Evolutionary conservation across 2,888 invertebrate genomes (phyloP).

Genomic region (Rhorus exstirpatorius): DNA sequence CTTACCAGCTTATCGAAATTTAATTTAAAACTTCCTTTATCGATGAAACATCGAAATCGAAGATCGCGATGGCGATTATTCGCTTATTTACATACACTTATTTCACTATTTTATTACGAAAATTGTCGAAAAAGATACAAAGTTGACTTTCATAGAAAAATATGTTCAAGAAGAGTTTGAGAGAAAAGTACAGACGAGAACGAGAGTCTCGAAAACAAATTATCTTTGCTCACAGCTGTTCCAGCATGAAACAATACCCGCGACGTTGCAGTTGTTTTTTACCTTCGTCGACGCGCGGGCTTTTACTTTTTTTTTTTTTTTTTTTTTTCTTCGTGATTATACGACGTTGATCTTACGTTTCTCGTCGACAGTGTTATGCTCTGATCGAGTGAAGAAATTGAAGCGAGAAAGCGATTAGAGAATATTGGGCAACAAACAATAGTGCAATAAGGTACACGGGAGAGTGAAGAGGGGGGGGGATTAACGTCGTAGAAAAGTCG

Average conservation of each 20-base stretch:
- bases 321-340: constrained; percentile 15
- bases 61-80: not conserved
- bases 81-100: not conserved
- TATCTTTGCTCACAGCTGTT: constrained; percentile 29
- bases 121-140: not conserved
- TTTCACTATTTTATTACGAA: too few relatives aligned
- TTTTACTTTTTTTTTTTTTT: constrained; percentile 1
- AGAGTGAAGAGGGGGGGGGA: not conserved
- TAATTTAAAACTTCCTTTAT: not conserved
- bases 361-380: not conserved
- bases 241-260: constrained; percentile 43
- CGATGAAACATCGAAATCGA: too few relatives aligned
- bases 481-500: not conserved
- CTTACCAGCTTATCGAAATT: not conserved
- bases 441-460: constrained; percentile 1
- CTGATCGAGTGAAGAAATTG: constrained; percentile 21
- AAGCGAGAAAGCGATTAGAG: constrained; percentile 27
- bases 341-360: constrained; percentile 34
- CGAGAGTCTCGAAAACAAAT: constrained; percentile 35
- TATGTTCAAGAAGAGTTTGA: constrained; percentile 3
- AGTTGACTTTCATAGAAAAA: not conserved
- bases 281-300: not conserved
- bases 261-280: constrained; percentile 27
- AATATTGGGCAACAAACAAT: constrained; percentile 11
- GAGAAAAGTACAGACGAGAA: constrained; percentile 26